Conservation (phyloP, 2,797 vertebrate genomes). For the Masticophis lateralis region DNA sequence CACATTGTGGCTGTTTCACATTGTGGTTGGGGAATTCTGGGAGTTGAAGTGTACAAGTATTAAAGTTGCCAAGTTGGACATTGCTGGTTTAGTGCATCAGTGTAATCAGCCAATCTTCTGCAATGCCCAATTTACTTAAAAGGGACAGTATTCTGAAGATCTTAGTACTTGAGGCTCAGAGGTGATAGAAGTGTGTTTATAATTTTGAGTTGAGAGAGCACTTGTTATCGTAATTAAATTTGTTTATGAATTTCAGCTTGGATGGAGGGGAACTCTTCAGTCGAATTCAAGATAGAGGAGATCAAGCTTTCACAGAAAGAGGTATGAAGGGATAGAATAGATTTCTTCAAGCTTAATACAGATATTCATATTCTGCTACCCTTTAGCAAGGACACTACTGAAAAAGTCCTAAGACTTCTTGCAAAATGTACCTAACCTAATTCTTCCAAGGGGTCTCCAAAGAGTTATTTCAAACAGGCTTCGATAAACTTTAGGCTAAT, state of each 20-base stretch:
- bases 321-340: conserved; percentile 67
- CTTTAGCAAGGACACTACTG: not conserved
- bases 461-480: not conserved
- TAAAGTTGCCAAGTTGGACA: not conserved
- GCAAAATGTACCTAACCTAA: not conserved
- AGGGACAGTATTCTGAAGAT: too few relatives aligned
- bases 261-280: conserved; percentile 97
- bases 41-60: not conserved
- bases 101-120: not conserved
- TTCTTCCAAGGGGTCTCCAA: not conserved
- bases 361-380: not conserved
- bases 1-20: not conserved
- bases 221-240: fast-evolving
- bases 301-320: conserved; percentile 98
- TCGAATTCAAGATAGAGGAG: conserved; percentile 94
- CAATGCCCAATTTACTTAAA: not conserved
- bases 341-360: not conserved
- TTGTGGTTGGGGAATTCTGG: not conserved
- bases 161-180: too few relatives aligned
- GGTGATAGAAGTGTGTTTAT: not conserved
- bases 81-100: not conserved
- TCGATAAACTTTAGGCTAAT: not conserved
- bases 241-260: conserved; percentile 79
- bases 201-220: not conserved
- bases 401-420: not conserved